These are phyloP conservation scores for Chondrilla cf. caribensis DNA, from an alignment of 37 sponge, comb jelly and placozoan species.

Conservation along the genomic window DNA sequence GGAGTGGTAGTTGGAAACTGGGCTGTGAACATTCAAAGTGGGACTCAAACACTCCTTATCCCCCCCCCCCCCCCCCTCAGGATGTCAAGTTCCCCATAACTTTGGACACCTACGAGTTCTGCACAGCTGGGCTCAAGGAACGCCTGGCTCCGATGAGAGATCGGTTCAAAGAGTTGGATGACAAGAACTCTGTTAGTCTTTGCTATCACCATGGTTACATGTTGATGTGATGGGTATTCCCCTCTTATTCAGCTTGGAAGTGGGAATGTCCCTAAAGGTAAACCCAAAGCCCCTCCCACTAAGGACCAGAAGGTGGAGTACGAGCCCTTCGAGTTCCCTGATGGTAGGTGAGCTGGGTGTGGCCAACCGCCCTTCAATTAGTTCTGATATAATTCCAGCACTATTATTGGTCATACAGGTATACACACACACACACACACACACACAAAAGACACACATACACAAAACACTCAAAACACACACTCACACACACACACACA, in stretches of 20 bases:
- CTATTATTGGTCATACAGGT: no score
- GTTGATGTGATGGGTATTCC: neutral
- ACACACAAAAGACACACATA: no score
- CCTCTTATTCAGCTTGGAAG: neutral
- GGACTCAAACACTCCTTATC: neutral
- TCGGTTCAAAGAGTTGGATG: constrained; percentile 80
- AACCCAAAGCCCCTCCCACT: neutral
- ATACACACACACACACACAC: no score
- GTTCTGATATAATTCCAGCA: no score
- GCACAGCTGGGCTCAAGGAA: constrained; percentile 85
- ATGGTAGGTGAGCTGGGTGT: constrained; percentile 49
- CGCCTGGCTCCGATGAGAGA: constrained; percentile 63
- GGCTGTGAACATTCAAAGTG: no score
- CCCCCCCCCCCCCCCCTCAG: constrained; percentile 31
- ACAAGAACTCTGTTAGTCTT: constrained; percentile 58
- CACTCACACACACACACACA: no score
- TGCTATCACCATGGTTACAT: neutral
- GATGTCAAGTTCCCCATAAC: constrained; percentile 85
- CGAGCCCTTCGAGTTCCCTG: constrained; percentile 74
- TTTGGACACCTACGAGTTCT: constrained; percentile 88
- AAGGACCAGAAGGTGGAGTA: constrained; percentile 40
- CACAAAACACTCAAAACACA: no score
- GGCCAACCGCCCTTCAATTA: no score
- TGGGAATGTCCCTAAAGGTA: constrained; percentile 15
- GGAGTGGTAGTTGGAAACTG: no score